Evolutionary conservation across 2,888 invertebrate species (phyloP), one percentile per base, ranked within the genome.

Genomic region (Xylota segnis): DNA sequence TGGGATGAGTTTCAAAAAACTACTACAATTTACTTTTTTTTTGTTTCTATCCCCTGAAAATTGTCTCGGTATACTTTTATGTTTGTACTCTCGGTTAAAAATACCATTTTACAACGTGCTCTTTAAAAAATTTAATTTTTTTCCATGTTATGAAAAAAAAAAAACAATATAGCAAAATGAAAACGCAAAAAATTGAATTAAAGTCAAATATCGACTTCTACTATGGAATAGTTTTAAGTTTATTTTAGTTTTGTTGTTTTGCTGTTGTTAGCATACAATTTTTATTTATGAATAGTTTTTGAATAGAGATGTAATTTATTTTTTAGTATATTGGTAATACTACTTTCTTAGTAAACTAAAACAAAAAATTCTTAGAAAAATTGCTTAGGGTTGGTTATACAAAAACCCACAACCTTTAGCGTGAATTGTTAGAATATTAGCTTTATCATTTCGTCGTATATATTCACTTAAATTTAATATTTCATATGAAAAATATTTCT

Each of bases 81-180:
- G 86, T 91, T 91, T 91, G 91, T 91, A 91, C 91, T 91, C 87
- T 89, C 89, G 91, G 91, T 89, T 90, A 90, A 89, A 88, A 89
- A 90, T 90, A 90, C 89, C 91, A 91, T 91, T 91, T 91, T 91
- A 91, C 90, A 91, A 89, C 87, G 91, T 91, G 91, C 90, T 90
- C 90, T 78, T 81, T 72, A 59, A 70, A 63, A 70, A 89, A 88
- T 84, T 68, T 87, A 63, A 76, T 66, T 63, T 63, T 47, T n/a
- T 47, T 52, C 47, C 29, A 81, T 88, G 72, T 87, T 88, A 87
- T 47, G 87, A 88, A 88, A 79, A 81, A 27, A 32, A 47, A 12
- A 54, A 82, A 83, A 29, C 23, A 47, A 10, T 45, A 40, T 45
- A 14, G 71, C 12, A 76, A 81, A 77, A 72, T 52, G 16, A 71